Evolutionary conservation across 2,113 vertebrate species (phyloP).

Genomic region (Notarius quadriscutis): DNA sequence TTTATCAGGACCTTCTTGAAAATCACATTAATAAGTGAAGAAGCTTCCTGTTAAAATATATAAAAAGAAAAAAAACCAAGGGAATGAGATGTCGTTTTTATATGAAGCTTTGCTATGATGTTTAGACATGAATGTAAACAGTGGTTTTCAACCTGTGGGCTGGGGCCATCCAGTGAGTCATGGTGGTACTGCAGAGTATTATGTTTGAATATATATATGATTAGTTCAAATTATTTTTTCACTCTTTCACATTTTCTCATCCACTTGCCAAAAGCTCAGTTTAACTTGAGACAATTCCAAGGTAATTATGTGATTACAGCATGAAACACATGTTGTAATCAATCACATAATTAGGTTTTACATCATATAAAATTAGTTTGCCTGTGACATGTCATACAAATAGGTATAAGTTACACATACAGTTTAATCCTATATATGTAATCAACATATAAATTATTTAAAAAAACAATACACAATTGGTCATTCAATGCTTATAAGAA

Average conservation of each 20-base stretch:
- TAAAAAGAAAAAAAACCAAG: background rate
- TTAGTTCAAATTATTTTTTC: background rate
- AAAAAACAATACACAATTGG: background rate
- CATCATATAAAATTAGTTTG: background rate
- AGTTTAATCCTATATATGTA: background rate
- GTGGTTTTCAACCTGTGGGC: background rate
- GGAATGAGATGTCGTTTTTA: background rate
- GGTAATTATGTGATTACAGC: background rate
- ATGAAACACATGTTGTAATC: background rate
- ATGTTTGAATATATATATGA: background rate
- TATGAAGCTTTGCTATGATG: background rate
- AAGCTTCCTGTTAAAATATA: too few relatives aligned
- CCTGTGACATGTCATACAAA: background rate
- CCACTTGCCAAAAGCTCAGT: background rate
- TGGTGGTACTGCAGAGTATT: background rate
- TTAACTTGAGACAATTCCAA: background rate
- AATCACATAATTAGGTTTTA: background rate
- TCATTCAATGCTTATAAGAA: background rate
- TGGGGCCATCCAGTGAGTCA: background rate
- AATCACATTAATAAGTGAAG: too few relatives aligned
- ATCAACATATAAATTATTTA: background rate
- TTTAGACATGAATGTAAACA: background rate
- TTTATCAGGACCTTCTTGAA: too few relatives aligned
- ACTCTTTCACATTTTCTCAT: background rate
- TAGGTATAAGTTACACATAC: background rate